Base-by-base conservation (phyloP, 2,888 invertebrate species). In the Helleia helle region DNA sequence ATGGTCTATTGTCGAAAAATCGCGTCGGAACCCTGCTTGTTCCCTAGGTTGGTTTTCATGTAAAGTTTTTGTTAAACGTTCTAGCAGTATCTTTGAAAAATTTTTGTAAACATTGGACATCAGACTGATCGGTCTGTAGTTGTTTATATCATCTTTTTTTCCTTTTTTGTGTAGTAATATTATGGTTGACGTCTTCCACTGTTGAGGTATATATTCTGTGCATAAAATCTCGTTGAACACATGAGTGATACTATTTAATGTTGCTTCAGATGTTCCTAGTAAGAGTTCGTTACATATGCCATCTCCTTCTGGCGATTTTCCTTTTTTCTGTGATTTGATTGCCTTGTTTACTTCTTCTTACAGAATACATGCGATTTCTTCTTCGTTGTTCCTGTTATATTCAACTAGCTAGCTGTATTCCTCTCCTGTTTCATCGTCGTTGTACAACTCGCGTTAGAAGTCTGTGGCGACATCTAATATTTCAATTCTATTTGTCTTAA, bases 151-250 rank as follows among this genome's bases (percentile, higher is more conserved):
- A n/a, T n/a, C n/a, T n/a, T n/a, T n/a, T n/a, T n/a, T n/a, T n/a
- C 55, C 52, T 43, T 52, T 55, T 26, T 55, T 52, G 7, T 53
- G 48, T 6, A 55, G 22, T 17, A 53, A 13, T 2, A 44, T 47
- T 22, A 54, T 52, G 4, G 41, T 50, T 3, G 48, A 46, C 2
- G 9, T 38, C 1, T 41, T 40, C 55, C 58, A 58, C 31, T 53
- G 49, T 1, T 8, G n/a, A 1, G 50, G 46, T 30, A 52, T 50
- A 17, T 40, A 34, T 46, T 48, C 50, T 1, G 37, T 48, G 5
- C 7, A 5, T 37, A 54, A 15, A 24, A 54, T 49, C 13, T 48
- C 41, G 25, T 52, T 51, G 26, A 49, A 53, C 40, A 50, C 11
- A 6, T 40, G 9, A 24, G 41, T 44, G 1, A 48, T 8, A 12